Conservation (phyloP, 2,888 invertebrate genomes). For the Hypomecis atomaria region DNA sequence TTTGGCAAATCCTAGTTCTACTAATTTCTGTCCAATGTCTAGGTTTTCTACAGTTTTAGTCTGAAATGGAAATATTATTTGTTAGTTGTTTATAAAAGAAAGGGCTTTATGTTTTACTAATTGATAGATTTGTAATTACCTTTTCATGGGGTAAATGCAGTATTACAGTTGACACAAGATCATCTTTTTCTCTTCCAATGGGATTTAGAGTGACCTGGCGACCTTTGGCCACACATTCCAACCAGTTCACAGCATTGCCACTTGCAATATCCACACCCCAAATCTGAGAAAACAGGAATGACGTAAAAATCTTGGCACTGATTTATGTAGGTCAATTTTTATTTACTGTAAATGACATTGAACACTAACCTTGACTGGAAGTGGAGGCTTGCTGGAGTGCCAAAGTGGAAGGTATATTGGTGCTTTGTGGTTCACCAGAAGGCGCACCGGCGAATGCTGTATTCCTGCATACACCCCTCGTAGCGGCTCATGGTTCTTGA, state of each 20-base stretch:
- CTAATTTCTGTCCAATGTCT: conserved; percentile 75
- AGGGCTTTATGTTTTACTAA: not conserved
- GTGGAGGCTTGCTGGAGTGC: conserved; percentile 77
- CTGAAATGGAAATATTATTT: conserved; percentile 56
- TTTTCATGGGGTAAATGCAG: conserved; percentile 74
- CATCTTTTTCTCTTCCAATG: conserved; percentile 71
- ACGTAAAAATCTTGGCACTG: conserved; percentile 42
- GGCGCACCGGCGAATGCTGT: conserved; percentile 78
- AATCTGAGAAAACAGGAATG: conserved; percentile 60
- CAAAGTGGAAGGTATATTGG: conserved; percentile 82
- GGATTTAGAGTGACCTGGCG: conserved; percentile 79
- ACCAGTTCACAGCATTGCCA: conserved; percentile 84
- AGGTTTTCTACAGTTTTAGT: conserved; percentile 70
- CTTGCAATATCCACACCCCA: conserved; percentile 81
- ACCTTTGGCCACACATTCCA: conserved; percentile 83
- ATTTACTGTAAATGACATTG: conserved; percentile 23
- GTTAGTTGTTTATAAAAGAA: conserved; percentile 22
- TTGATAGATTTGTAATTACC: conserved; percentile 50
- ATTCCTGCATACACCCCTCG: conserved; percentile 80
- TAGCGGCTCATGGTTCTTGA: conserved; percentile 78
- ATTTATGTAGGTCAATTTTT: conserved; percentile 33
- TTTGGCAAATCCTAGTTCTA: conserved; percentile 79
- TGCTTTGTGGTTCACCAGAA: conserved; percentile 84
- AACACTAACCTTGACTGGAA: conserved; percentile 78
- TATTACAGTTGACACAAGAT: conserved; percentile 72